Percentiles rank a stretch among this genome's conserved stretches.
Evolutionary conservation across 1,140 invertebrate species (phyloP).

Genomic region (Drosophila aff.): DNA sequence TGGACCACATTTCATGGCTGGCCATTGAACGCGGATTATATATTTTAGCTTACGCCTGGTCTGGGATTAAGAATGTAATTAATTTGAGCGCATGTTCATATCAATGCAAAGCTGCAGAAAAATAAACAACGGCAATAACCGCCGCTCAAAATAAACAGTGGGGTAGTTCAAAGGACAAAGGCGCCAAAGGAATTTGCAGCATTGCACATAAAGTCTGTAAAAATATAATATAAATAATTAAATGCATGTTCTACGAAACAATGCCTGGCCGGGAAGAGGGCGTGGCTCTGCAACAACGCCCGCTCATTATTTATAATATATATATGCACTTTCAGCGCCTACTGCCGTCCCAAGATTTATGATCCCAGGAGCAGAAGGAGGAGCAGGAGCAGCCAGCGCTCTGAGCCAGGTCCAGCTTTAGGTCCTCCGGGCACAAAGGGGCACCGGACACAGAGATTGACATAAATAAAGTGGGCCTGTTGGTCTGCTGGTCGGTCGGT

Average conservation of each 20-base stretch:
- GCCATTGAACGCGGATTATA: slow-evolving; percentile 49
- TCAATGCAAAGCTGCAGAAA: slow-evolving; percentile 51
- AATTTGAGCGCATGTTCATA: slow-evolving; percentile 65
- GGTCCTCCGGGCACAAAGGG: slow-evolving; percentile 32
- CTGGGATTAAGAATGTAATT: slow-evolving; percentile 77
- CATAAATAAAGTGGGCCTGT: slow-evolving; percentile 74
- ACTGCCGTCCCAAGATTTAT: slow-evolving; percentile 49
- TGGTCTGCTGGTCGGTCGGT: slow-evolving; percentile 8
- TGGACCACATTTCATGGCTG: slow-evolving; percentile 39
- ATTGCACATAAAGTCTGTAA: slow-evolving; percentile 41
- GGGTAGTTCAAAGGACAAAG: slow-evolving; percentile 56
- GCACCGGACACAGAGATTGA: slow-evolving; percentile 57
- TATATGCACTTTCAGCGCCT: slow-evolving; percentile 48
- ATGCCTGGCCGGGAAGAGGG: slow-evolving; percentile 43
- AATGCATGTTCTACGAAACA: slow-evolving; percentile 54
- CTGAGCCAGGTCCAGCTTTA: slow-evolving; percentile 13
- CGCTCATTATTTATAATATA: slow-evolving; percentile 72
- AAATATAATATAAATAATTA: slow-evolving; percentile 72
- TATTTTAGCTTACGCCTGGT: slow-evolving; percentile 45
- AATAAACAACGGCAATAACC: slow-evolving; percentile 50
- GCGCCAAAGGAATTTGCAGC: slow-evolving; percentile 36
- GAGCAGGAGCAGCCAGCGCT: slow-evolving; percentile 3
- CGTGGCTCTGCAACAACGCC: slow-evolving; percentile 42
- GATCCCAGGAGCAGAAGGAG: slow-evolving; percentile 7
- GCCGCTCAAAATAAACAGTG: slow-evolving; percentile 17